Evolutionary conservation across 2,113 vertebrate species (phyloP).

Genomic region (Ciconia stormi): DNA sequence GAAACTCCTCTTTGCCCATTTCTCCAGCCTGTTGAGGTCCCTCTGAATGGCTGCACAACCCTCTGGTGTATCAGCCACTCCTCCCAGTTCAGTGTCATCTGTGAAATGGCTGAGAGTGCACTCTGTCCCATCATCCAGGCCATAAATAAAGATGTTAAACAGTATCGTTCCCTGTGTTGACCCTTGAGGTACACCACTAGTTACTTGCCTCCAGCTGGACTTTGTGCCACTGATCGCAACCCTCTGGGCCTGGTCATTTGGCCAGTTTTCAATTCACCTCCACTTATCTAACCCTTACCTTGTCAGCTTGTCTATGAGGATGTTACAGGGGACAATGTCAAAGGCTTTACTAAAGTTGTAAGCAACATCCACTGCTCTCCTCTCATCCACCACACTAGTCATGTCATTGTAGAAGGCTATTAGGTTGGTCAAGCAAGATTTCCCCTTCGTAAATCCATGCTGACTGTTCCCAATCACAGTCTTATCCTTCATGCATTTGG

Average conservation of each 20-base stretch:
- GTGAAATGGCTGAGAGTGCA: not conserved
- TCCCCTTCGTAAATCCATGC: not conserved
- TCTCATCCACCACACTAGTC: too few species aligned
- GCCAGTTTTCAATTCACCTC: not conserved
- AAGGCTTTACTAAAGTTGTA: not conserved
- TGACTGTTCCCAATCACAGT: not conserved
- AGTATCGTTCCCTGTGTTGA: not conserved
- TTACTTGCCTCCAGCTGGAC: not conserved
- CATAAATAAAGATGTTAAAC: not conserved
- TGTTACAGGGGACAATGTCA: not conserved
- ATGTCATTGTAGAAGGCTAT: not conserved
- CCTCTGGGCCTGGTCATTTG: too few species aligned
- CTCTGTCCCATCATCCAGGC: not conserved
- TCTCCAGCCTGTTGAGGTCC: not conserved
- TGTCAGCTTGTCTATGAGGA: not conserved
- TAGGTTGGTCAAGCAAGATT: not conserved
- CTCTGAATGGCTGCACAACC: not conserved
- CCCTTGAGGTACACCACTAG: not conserved
- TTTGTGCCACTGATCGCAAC: not conserved
- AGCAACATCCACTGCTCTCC: not conserved
- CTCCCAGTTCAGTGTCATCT: not conserved
- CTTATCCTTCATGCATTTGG: not conserved
- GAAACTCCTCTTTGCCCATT: not conserved
- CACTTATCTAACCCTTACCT: not conserved
- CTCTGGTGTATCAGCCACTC: not conserved